Base-by-base conservation (phyloP, 2,797 vertebrate genomes). In the Mustela erminea region DNA sequence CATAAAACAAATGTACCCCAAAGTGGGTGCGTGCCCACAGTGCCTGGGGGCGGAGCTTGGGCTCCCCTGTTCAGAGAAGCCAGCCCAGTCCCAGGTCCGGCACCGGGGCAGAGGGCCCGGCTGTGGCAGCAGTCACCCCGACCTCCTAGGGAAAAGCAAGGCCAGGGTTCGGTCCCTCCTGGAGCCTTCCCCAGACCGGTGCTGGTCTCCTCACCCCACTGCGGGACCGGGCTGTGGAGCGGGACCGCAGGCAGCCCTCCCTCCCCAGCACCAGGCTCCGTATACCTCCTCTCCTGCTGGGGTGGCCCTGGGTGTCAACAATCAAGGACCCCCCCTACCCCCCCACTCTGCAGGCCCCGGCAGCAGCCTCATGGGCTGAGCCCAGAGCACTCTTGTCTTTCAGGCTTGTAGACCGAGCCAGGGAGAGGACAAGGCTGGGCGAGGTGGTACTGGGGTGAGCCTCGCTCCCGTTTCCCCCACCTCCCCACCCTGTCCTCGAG, bases 1-100 rank as follows among this genome's bases (percentile, higher is more conserved):
- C 87, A 12, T 35, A 60, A 75, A 81, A 56, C 68, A 56, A 49
- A 90, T 72, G 9, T 8, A 38, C 29, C 58, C 27, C 2, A 20
- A 52, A 38, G n/a, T 2, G 18, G 27, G 18, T 5, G 0, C 9
- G 6, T 1, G 2, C 29, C 35, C 6, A 1, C 0, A 0, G 38
- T 8, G 13, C 82, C 83, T 23, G 18, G 49, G 5, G 62, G n/a
- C 29, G 17, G 43, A 38, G 72, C 11, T 6, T 27, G 27, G 64
- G 77, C 20, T 15, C 46, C 35, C 8, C 70, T 1, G 17, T 20
- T 32, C 3, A 25, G 70, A 85, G 43, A 29, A 38, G 35, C 43
- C 5, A 12, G 49, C 25, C 25, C 35, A 27, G 23, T 18, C 66
- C 14, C 15, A 4, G 82, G 41, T 46, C 58, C 11, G 43, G 58